A percentile compares a stretch with the other conserved stretches of the same genome.
Conservation (phyloP, 2,888 invertebrate genomes). For the Timema podura region DNA sequence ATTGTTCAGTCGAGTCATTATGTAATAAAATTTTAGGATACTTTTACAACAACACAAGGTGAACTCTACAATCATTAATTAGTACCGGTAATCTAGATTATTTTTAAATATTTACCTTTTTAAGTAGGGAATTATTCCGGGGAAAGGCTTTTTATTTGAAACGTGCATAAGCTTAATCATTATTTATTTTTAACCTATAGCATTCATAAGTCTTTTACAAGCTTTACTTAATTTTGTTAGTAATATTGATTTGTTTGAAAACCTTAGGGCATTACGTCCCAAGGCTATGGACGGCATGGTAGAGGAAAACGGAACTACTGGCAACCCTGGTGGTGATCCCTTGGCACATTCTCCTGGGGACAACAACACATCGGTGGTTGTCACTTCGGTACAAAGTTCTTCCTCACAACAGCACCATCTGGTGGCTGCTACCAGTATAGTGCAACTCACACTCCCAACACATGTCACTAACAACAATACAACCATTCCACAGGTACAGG, state of each 20-base stretch:
- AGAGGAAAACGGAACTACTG: slow-evolving; percentile 73
- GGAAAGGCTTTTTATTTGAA: too few relatives aligned
- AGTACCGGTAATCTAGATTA: too few relatives aligned
- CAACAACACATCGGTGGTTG: slow-evolving; percentile 50
- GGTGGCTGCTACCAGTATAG: slow-evolving; percentile 67
- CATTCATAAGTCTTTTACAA: neutral
- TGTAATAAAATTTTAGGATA: too few relatives aligned
- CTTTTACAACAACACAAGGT: too few relatives aligned
- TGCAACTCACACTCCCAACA: slow-evolving; percentile 73
- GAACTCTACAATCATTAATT: too few relatives aligned
- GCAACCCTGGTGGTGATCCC: slow-evolving; percentile 41
- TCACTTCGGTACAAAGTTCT: slow-evolving; percentile 50
- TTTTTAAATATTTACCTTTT: too few relatives aligned
- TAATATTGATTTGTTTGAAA: too few relatives aligned
- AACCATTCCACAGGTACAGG: slow-evolving; percentile 38
- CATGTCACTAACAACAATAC: slow-evolving; percentile 35
- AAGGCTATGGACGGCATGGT: slow-evolving; percentile 67
- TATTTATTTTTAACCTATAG: neutral
- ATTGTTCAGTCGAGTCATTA: too few relatives aligned
- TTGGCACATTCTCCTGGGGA: slow-evolving; percentile 53
- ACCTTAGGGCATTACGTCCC: slow-evolving; percentile 57
- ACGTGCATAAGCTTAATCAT: too few relatives aligned
- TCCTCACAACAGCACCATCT: slow-evolving; percentile 47
- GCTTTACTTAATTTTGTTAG: neutral
- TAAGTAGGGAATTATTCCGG: too few relatives aligned